Evolutionary conservation across 2,113 vertebrate genomes (phyloP).

Genomic region (Pseudorasbora parva): DNA sequence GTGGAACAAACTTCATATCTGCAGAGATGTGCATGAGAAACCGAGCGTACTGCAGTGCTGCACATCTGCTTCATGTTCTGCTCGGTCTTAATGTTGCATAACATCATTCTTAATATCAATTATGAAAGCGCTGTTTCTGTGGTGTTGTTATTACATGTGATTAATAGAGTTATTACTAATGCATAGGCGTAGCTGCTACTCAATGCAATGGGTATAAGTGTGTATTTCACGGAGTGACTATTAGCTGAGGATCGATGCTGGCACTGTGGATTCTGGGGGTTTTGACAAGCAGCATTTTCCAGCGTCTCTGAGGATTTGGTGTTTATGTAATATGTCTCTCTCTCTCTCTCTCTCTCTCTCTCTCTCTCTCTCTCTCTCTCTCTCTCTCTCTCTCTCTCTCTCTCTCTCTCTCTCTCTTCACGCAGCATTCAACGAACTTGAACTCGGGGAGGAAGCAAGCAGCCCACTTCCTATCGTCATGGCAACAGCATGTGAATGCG

Average conservation of each 20-base stretch:
- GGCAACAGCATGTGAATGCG: slow-evolving; percentile 86
- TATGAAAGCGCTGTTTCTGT: background rate
- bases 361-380: slow-evolving; percentile 42
- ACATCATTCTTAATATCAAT: background rate
- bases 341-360: slow-evolving; percentile 37
- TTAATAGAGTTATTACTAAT: background rate
- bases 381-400: slow-evolving; percentile 33
- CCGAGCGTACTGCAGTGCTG: background rate
- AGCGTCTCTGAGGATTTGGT: slow-evolving; percentile 46
- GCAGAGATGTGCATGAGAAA: slow-evolving; percentile 24
- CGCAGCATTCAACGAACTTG: slow-evolving; percentile 80
- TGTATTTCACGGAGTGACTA: background rate
- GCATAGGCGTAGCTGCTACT: background rate
- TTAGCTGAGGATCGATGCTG: background rate
- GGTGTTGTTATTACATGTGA: background rate
- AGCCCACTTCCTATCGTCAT: slow-evolving; percentile 82
- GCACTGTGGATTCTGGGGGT: slow-evolving; percentile 1
- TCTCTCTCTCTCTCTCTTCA: slow-evolving; percentile 40
- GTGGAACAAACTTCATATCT: slow-evolving; percentile 28
- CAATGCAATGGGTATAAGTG: slow-evolving; percentile 27
- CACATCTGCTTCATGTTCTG: background rate
- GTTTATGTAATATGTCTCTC: slow-evolving; percentile 58
- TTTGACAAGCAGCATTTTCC: slow-evolving; percentile 43
- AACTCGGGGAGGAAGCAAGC: slow-evolving; percentile 81
- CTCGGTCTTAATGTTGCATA: background rate